phyloP scores from a whole-genome alignment of 2,113 vertebrate genomes.

The Capra hircus region DNA sequence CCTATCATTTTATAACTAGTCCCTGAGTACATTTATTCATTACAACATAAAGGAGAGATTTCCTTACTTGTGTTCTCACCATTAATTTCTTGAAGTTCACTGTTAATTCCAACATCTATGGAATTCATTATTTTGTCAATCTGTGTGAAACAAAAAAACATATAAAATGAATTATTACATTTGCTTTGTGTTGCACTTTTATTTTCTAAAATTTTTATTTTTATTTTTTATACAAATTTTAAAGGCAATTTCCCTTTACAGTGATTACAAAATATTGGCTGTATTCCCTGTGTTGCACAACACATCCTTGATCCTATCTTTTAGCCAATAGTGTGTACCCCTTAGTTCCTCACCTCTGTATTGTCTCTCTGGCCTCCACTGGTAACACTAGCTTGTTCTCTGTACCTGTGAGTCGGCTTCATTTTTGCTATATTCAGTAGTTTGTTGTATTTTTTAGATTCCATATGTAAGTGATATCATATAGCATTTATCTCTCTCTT shows the following conservation, averaged over 20 bases:
- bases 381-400: neutral
- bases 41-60: neutral
- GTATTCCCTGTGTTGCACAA: neutral
- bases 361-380: neutral
- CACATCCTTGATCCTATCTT: neutral
- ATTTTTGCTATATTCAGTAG: neutral
- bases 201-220: neutral
- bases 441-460: neutral
- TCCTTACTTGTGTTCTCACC: conserved; percentile 86
- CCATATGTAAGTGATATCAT: neutral
- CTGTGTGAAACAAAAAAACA: conserved; percentile 79
- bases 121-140: conserved; percentile 99
- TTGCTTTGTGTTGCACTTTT: neutral
- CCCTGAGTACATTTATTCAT: conserved; percentile 11
- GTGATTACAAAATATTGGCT: neutral
- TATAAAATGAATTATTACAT: conserved; percentile 1
- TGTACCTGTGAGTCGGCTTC: neutral
- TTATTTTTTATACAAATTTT: neutral
- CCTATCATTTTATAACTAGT: neutral
- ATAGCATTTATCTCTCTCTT: neutral
- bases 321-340: neutral
- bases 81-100: conserved; percentile 86
- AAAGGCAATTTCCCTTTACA: neutral
- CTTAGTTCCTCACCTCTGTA: neutral
- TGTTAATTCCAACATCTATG: conserved; percentile 93